These are phyloP conservation scores for Notarius lentiginosus DNA, from an alignment of 2,113 vertebrate genomes.

Conservation along the genomic window DNA sequence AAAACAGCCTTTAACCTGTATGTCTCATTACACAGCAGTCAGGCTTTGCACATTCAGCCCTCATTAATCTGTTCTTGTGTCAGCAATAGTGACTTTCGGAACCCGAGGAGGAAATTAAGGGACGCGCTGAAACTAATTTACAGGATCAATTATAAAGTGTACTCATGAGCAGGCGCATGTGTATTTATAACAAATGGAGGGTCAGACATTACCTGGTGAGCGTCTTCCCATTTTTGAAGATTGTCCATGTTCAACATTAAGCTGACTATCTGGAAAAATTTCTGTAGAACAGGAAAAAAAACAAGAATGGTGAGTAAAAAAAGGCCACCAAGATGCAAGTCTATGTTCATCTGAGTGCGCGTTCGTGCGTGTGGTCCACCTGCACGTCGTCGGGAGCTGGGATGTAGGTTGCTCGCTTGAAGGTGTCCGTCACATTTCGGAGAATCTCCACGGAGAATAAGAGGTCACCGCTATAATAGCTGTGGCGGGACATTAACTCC, in stretches of 20 bases:
- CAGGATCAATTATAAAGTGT: slow-evolving; percentile 7
- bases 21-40: slow-evolving; percentile 27
- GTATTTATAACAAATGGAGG: background rate
- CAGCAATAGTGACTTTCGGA: slow-evolving; percentile 8
- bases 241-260: slow-evolving; percentile 96
- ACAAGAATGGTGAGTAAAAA: background rate
- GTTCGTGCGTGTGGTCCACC: slow-evolving; percentile 66
- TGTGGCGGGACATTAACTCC: slow-evolving; percentile 91
- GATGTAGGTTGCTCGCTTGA: slow-evolving; percentile 98
- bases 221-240: slow-evolving; percentile 92
- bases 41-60: slow-evolving; percentile 16
- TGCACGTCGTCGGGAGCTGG: slow-evolving; percentile 95
- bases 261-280: slow-evolving; percentile 98
- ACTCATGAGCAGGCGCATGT: background rate
- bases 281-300: slow-evolving; percentile 68
- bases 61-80: slow-evolving; percentile 33
- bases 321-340: background rate
- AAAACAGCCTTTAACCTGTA: background rate
- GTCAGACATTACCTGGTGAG: slow-evolving; percentile 83
- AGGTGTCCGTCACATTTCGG: slow-evolving; percentile 99
- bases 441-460: slow-evolving; percentile 99
- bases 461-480: slow-evolving; percentile 97
- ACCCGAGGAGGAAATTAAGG: slow-evolving; percentile 34
- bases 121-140: slow-evolving; percentile 5
- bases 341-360: background rate